These are phyloP conservation scores for Oreohelix idahoensis DNA, from an alignment of 1,140 invertebrate species.

Conservation along the genomic window DNA sequence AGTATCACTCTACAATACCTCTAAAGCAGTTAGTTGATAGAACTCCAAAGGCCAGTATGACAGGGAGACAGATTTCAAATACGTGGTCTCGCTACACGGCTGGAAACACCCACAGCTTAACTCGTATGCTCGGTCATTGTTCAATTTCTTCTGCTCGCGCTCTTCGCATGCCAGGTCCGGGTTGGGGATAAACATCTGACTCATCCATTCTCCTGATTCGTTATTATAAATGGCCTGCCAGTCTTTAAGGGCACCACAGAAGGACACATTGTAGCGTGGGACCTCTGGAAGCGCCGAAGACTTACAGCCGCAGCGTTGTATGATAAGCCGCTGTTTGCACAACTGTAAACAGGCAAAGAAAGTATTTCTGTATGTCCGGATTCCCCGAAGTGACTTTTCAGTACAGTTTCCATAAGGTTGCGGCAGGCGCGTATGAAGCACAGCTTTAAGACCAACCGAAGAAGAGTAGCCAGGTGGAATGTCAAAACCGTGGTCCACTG, in stretches of 20 bases:
- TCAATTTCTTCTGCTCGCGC: constrained; percentile 54
- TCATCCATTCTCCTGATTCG: constrained; percentile 12
- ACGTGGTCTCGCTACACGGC: constrained; percentile 65
- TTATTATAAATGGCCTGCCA: constrained; percentile 53
- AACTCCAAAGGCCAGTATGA: constrained; percentile 70
- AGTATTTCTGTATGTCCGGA: constrained; percentile 58
- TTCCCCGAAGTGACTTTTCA: constrained; percentile 46
- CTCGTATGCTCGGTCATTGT: constrained; percentile 63
- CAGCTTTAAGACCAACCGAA: constrained; percentile 65
- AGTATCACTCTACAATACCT: constrained; percentile 28
- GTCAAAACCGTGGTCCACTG: constrained; percentile 69
- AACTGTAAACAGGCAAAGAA: constrained; percentile 65
- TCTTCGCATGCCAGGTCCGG: constrained; percentile 59
- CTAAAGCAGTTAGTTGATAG: constrained; percentile 59
- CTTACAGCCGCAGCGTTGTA: constrained; percentile 60
- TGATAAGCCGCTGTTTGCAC: constrained; percentile 65
- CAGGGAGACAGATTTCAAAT: constrained; percentile 66
- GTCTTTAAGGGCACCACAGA: constrained; percentile 64
- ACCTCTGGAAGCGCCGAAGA: constrained; percentile 58
- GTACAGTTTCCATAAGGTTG: constrained; percentile 68
- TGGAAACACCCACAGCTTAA: constrained; percentile 62
- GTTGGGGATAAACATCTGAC: constrained; percentile 23
- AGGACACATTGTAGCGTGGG: constrained; percentile 49
- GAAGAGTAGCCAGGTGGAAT: constrained; percentile 68
- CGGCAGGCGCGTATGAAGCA: constrained; percentile 57